Conservation (phyloP, 2,797 vertebrate species). For the Botia almorhae region DNA sequence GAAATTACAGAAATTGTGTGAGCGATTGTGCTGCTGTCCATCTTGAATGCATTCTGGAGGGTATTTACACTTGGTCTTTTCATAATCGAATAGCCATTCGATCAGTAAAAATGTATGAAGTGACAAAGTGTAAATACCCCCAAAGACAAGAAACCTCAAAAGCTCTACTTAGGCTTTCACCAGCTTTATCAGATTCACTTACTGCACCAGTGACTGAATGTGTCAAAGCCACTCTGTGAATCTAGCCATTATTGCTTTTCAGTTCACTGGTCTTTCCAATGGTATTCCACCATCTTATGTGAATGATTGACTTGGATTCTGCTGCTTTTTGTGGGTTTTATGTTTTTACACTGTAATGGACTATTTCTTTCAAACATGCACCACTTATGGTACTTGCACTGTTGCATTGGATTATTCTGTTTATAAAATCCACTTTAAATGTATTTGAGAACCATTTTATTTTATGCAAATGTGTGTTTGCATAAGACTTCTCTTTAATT, state of each 20-base stretch:
- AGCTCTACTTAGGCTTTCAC: not conserved
- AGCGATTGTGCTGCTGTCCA: not conserved
- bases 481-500: not conserved
- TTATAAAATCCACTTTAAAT: not conserved
- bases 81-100: not conserved
- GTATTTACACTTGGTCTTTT: not conserved
- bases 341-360: not conserved
- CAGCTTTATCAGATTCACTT: constrained; percentile 34
- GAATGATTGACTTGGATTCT: constrained; percentile 2
- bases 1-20: constrained; percentile 12
- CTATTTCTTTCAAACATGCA: not conserved
- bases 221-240: not conserved
- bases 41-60: not conserved
- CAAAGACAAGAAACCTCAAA: constrained; percentile 6
- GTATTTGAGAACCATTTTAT: not conserved
- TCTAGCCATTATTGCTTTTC: constrained; percentile 1
- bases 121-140: not conserved
- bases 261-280: not conserved
- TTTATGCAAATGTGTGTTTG: not conserved
- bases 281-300: not conserved
- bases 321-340: not conserved
- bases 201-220: constrained; percentile 15
- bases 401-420: not conserved
- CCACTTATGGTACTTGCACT: not conserved
- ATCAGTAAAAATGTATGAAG: not conserved